Evolutionary conservation across 2,113 vertebrate genomes (phyloP).

Genomic region (Chinchilla lanigera): DNA sequence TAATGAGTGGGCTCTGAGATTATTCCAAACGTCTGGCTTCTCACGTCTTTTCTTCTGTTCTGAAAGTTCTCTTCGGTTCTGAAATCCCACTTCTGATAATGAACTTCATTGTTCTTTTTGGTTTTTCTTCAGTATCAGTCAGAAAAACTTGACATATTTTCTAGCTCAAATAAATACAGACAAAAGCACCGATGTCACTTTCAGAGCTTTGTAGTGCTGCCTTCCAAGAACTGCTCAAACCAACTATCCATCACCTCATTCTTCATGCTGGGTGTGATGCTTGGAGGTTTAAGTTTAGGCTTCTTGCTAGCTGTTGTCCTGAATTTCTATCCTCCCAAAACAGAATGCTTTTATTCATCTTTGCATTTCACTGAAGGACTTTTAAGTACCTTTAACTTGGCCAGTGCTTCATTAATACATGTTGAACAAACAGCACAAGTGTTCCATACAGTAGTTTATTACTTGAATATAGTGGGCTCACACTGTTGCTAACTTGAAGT

Average conservation of each 20-base stretch:
- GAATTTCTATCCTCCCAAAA: background rate
- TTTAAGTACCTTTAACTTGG: background rate
- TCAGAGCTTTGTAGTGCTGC: background rate
- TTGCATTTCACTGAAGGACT: background rate
- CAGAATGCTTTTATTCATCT: conserved; percentile 8
- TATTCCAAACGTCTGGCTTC: background rate
- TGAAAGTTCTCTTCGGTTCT: conserved; percentile 45
- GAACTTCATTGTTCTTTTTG: conserved; percentile 38
- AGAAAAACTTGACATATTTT: background rate
- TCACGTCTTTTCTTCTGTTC: conserved; percentile 2
- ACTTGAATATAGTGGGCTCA: background rate
- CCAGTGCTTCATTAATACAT: background rate
- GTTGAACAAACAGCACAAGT: conserved; percentile 34
- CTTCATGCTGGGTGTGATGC: background rate
- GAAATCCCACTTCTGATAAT: conserved; percentile 43
- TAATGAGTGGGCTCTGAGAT: background rate
- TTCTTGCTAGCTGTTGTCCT: background rate
- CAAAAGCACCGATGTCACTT: background rate
- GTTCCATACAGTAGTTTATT: background rate
- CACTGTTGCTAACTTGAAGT: background rate
- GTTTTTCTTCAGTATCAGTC: background rate
- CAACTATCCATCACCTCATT: background rate
- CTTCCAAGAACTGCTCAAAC: background rate
- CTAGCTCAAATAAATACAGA: background rate
- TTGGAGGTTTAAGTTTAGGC: background rate